Conservation (phyloP, 2,797 vertebrate species). For the Simalia tracyae region DNA sequence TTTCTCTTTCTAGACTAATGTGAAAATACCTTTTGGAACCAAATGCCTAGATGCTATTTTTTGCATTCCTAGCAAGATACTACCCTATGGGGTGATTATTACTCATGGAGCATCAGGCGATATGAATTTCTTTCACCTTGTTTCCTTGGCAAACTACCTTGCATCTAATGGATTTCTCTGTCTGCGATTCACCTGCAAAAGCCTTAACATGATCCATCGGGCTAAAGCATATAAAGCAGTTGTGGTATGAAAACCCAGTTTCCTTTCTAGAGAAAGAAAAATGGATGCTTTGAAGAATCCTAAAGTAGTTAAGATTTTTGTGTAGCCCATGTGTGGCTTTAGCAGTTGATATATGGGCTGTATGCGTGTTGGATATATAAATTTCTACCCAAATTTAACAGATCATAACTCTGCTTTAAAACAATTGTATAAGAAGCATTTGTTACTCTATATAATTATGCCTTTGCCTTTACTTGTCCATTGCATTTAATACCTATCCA, state of each 20-base stretch:
- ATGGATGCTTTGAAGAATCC: fast-evolving
- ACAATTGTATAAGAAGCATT: neutral
- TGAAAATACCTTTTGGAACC: slow-evolving; percentile 85
- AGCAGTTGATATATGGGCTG: too few relatives aligned
- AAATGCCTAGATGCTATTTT: slow-evolving; percentile 81
- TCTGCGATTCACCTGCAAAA: slow-evolving; percentile 92
- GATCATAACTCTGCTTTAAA: neutral
- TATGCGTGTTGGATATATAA: neutral
- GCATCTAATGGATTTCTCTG: slow-evolving; percentile 79
- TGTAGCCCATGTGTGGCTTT: neutral
- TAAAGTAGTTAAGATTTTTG: neutral
- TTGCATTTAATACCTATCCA: neutral
- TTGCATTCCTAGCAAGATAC: slow-evolving; percentile 72
- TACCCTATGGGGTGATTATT: slow-evolving; percentile 79
- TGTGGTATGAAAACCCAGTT: slow-evolving; percentile 77
- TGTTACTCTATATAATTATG: neutral
- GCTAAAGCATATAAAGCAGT: slow-evolving; percentile 83
- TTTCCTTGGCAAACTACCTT: slow-evolving; percentile 78
- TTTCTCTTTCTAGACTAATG: slow-evolving; percentile 77
- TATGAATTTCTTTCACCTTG: slow-evolving; percentile 86
- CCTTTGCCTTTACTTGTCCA: neutral
- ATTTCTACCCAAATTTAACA: neutral
- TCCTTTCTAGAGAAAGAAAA: neutral
- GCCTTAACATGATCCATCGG: slow-evolving; percentile 84
- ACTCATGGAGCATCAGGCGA: slow-evolving; percentile 93